Conservation (phyloP, 2,888 invertebrate genomes). For the Agonopterix subpropinquella region DNA sequence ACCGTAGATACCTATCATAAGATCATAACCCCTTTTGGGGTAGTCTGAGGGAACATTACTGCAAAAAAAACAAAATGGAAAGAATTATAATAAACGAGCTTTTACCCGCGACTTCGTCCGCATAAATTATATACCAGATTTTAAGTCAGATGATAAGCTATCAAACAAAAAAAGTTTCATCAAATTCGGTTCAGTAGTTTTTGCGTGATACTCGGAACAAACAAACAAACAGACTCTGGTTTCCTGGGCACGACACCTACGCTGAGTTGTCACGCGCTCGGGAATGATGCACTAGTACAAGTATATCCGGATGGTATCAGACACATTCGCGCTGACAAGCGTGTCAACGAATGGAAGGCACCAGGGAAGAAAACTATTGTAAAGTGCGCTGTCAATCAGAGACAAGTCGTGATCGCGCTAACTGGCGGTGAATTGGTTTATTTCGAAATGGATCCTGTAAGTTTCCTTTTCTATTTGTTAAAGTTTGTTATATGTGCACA, state of each 20-base stretch:
- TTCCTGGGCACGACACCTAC: constrained; percentile 99
- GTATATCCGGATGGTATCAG: constrained; percentile 99
- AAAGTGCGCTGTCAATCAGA: constrained; percentile 98
- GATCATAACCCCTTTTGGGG: too few species aligned
- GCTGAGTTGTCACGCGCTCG: constrained; percentile 97
- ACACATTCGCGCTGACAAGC: constrained; percentile 97
- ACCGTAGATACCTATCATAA: too few species aligned
- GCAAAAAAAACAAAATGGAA: too few species aligned
- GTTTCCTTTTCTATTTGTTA: constrained; percentile 29
- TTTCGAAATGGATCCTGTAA: constrained; percentile 99
- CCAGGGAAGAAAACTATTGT: constrained; percentile 98
- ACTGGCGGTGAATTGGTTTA: constrained; percentile 98
- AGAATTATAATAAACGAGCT: too few species aligned
- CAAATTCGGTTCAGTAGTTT: too few species aligned
- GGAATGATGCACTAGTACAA: constrained; percentile 98
- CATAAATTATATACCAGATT: too few species aligned
- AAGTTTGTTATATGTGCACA: not conserved
- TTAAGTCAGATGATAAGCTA: too few species aligned
- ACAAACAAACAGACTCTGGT: too few species aligned
- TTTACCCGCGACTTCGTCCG: too few species aligned
- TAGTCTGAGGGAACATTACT: too few species aligned
- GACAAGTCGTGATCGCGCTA: constrained; percentile 98
- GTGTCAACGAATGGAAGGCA: constrained; percentile 99
- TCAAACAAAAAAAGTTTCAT: too few species aligned
- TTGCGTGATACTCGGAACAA: too few species aligned